phyloP scores from a whole-genome alignment of 2,797 vertebrate genomes.

The Manis pentadactyla region DNA sequence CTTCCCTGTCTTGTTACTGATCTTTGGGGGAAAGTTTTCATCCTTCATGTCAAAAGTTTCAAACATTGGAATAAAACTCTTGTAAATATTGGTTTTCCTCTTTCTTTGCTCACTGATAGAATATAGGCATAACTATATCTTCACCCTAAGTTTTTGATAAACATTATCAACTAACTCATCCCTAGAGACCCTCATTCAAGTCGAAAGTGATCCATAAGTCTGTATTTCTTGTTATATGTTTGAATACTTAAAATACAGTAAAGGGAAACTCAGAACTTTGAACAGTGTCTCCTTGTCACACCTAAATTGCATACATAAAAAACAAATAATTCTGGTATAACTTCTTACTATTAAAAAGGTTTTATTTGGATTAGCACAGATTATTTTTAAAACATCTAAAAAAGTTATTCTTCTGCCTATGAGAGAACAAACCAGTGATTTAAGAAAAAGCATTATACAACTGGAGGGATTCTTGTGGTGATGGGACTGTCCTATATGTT shows the following conservation, averaged over 20 bases:
- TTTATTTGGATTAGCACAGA: constrained; percentile 20
- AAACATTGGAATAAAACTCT: not conserved
- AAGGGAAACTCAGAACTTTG: not conserved
- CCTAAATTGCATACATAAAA: not conserved
- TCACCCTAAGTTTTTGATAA: not conserved
- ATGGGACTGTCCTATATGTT: not conserved
- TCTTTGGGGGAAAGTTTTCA: not conserved
- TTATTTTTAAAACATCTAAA: constrained; percentile 24
- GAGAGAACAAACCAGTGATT: constrained; percentile 44
- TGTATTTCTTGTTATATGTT: not conserved
- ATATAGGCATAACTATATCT: not conserved
- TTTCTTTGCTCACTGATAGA: not conserved
- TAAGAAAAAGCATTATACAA: constrained; percentile 51
- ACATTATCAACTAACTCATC: not conserved
- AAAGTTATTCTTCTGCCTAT: constrained; percentile 7
- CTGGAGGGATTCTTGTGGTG: not conserved
- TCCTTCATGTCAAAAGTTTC: not conserved
- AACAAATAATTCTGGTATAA: not conserved
- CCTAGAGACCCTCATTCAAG: not conserved
- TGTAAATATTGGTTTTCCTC: not conserved
- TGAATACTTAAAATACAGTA: not conserved
- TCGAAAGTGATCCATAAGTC: not conserved
- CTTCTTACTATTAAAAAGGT: not conserved
- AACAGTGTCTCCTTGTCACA: not conserved
- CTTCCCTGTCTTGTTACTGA: not conserved